Evolutionary conservation across 2,888 invertebrate genomes (phyloP).

Genomic region (Diaprepes abbreviatus): DNA sequence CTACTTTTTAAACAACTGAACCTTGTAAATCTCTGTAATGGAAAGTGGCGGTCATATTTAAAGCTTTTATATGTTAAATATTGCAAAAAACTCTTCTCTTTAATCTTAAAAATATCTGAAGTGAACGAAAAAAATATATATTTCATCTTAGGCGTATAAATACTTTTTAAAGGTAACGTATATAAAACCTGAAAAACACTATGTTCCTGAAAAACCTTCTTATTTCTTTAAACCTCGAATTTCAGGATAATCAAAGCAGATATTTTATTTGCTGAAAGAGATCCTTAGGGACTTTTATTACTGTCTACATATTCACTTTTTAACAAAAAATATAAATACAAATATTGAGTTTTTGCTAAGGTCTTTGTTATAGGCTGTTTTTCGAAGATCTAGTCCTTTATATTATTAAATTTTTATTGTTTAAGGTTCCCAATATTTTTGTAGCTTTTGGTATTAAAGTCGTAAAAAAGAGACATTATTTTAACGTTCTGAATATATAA

Average conservation of each 20-base stretch:
- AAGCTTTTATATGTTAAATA: too few relatives aligned
- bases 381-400: not conserved
- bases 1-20: too few relatives aligned
- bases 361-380: not conserved
- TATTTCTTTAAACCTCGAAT: not conserved
- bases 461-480: too few relatives aligned
- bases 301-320: not conserved
- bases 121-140: too few relatives aligned
- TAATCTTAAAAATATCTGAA: too few relatives aligned
- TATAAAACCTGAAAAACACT: not conserved
- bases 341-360: not conserved
- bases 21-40: too few relatives aligned
- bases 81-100: too few relatives aligned
- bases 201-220: not conserved
- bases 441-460: too few relatives aligned
- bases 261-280: not conserved
- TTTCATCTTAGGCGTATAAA: too few relatives aligned
- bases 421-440: not conserved
- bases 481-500: too few relatives aligned
- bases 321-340: not conserved
- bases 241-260: not conserved
- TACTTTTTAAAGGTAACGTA: too few relatives aligned
- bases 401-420: not conserved
- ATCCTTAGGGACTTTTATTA: conserved; percentile 1
- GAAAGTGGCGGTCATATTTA: too few relatives aligned